Base-by-base conservation (phyloP, 2,888 invertebrate species). In the Dryocosmus kuriphilus region DNA sequence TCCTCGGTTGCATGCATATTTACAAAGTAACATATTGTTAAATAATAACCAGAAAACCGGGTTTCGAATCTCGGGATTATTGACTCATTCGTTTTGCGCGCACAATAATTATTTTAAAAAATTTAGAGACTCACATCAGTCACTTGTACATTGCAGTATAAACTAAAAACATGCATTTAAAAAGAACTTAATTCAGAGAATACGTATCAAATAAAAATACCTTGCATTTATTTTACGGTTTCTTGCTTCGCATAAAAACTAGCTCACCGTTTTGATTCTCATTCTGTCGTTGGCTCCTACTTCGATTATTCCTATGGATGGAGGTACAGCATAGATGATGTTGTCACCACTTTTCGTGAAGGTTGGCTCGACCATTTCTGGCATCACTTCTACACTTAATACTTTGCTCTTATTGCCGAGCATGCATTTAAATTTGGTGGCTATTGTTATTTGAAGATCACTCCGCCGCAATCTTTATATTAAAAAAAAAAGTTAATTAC, bases 391-490 rank as follows among this genome's bases (percentile, higher is more conserved):
- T 24, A 95, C 93, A 67, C 92, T 92, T 67, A 96, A 91, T 46
- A 93, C 90, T 80, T 94, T 92, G 60, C 94, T 93, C 92, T 97
- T 98, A 84, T 96, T 96, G 73, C 97, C 98, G 82, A 98, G 93
- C 88, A 95, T 96, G 90, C 98, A 98, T 84, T 95, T 94, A 79
- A 98, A 95, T 78, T 91, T 92, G 3, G 94, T 95, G 80, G 95
- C 95, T 3, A 97, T 95, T 76, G 95, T 95, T 19, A 97, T 96
- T 30, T 94, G 92, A 32, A 98, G 91, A 78, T 97, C 96, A 0
- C 93, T 92, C 11, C 94, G 94, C 63, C 95, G 94, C 77, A 95
- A 90, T 91, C 97, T 97, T 91, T 74, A 91, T 91, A 81, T 86
- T 85, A 80, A 86, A 81, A 77, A 76, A 80, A 78, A 3, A 14